These are phyloP conservation scores for Laspeyria flexula DNA, from an alignment of 2,888 invertebrate genomes.

Conservation along the genomic window DNA sequence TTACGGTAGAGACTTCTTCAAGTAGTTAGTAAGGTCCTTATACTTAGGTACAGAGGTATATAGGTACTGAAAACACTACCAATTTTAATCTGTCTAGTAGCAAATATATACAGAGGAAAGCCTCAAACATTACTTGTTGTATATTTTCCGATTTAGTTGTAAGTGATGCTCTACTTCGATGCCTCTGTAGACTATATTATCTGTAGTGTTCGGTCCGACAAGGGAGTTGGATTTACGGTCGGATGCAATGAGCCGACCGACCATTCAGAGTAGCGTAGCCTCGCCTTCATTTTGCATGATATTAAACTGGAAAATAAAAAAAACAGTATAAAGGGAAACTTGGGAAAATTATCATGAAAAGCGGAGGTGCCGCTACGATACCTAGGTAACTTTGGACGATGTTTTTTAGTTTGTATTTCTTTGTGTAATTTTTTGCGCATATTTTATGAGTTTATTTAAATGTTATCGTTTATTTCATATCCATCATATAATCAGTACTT, in stretches of 20 bases:
- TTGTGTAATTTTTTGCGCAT: constrained; percentile 27
- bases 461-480: background rate
- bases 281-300: constrained; percentile 75
- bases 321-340: constrained; percentile 71
- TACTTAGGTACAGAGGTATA: too few species aligned
- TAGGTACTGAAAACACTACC: too few species aligned
- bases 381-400: constrained; percentile 46
- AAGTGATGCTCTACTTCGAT: too few species aligned
- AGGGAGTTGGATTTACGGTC: constrained; percentile 60
- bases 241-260: constrained; percentile 66
- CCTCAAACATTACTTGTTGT: background rate
- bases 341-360: constrained; percentile 74
- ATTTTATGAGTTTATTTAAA: constrained; percentile 3
- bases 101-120: too few species aligned
- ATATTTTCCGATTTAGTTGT: constrained; percentile 4
- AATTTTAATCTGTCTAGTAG: too few species aligned
- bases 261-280: constrained; percentile 63
- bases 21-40: too few species aligned
- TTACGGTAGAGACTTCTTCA: too few species aligned
- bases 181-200: constrained; percentile 23
- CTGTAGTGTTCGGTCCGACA: constrained; percentile 36
- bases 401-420: constrained; percentile 48
- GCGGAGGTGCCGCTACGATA: constrained; percentile 53
- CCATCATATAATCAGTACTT: too few species aligned
- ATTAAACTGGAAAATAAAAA: constrained; percentile 69